These are phyloP conservation scores for Drosophila nannoptera DNA, from an alignment of 1,140 invertebrate genomes.

Conservation along the genomic window DNA sequence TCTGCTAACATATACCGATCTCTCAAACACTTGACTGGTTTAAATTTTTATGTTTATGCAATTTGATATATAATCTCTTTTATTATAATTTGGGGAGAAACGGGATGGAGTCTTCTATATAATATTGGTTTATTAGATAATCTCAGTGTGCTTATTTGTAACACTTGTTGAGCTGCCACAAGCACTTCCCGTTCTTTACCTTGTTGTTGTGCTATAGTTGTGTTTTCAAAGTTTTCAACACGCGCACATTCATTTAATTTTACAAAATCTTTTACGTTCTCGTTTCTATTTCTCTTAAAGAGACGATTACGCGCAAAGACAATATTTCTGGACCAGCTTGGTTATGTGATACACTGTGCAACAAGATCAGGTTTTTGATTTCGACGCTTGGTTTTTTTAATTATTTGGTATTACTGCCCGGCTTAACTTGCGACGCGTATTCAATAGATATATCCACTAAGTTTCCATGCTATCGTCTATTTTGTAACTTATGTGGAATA, in stretches of 20 bases:
- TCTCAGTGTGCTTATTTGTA: conserved; percentile 47
- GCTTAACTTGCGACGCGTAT: conserved; percentile 32
- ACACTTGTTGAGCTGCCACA: conserved; percentile 65
- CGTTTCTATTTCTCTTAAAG: conserved; percentile 23
- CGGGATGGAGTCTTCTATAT: conserved; percentile 14
- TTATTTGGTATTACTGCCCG: conserved; percentile 3
- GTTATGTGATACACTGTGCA: conserved; percentile 30
- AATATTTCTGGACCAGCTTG: conserved; percentile 24
- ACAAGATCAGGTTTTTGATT: conserved; percentile 23
- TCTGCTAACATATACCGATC: conserved; percentile 3
- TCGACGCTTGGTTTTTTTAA: not conserved
- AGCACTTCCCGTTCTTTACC: conserved; percentile 66
- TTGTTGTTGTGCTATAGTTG: conserved; percentile 21
- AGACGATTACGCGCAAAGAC: conserved; percentile 29
- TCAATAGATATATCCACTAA: conserved; percentile 25
- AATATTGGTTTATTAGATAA: conserved; percentile 75
- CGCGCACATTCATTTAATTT: conserved; percentile 57
- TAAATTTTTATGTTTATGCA: conserved; percentile 65
- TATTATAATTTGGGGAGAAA: conserved; percentile 44
- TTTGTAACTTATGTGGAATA: conserved; percentile 17
- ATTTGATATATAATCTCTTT: conserved; percentile 50
- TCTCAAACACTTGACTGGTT: conserved; percentile 50
- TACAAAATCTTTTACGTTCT: conserved; percentile 27
- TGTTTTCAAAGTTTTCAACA: conserved; percentile 34
- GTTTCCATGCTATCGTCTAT: conserved; percentile 27